Percentiles rank a stretch among this genome's conserved stretches.
Evolutionary conservation across 2,888 invertebrate genomes (phyloP).

Genomic region (Philereme transversata): DNA sequence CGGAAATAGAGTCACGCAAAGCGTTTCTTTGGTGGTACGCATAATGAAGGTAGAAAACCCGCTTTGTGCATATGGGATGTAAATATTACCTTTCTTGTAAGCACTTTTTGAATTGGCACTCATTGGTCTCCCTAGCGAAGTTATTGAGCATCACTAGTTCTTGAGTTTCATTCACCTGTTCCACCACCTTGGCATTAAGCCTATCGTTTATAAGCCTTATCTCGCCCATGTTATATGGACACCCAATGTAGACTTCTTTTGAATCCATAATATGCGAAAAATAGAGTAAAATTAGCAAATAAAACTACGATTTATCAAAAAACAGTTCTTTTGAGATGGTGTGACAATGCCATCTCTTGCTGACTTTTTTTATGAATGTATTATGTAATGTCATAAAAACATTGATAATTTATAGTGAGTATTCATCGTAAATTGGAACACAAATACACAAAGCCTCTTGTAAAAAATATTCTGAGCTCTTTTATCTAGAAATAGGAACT

Average conservation of each 20-base stretch:
- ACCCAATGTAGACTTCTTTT: constrained; percentile 55
- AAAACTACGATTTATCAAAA: constrained; percentile 16
- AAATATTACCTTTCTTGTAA: constrained; percentile 59
- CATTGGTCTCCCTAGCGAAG: constrained; percentile 66
- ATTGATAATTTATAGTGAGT: too few species aligned
- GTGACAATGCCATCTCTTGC: too few species aligned
- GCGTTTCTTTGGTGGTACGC: too few species aligned
- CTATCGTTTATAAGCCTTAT: constrained; percentile 55
- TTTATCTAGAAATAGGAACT: too few species aligned
- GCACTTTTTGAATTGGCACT: constrained; percentile 61
- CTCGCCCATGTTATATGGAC: constrained; percentile 45
- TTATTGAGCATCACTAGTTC: constrained; percentile 68
- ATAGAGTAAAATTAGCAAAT: constrained; percentile 17
- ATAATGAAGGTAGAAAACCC: too few species aligned
- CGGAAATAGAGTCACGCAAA: too few species aligned
- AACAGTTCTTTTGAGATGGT: background rate
- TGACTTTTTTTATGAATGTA: too few species aligned
- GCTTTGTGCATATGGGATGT: background rate
- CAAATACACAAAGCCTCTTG: too few species aligned
- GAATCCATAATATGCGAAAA: constrained; percentile 49
- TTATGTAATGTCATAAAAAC: too few species aligned
- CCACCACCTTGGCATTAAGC: constrained; percentile 62
- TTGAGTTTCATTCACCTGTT: constrained; percentile 64
- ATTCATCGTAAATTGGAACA: too few species aligned
- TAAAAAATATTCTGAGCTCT: too few species aligned